These are phyloP conservation scores for Larimichthys polyactis DNA, from an alignment of 2,113 vertebrate genomes.

Conservation along the genomic window DNA sequence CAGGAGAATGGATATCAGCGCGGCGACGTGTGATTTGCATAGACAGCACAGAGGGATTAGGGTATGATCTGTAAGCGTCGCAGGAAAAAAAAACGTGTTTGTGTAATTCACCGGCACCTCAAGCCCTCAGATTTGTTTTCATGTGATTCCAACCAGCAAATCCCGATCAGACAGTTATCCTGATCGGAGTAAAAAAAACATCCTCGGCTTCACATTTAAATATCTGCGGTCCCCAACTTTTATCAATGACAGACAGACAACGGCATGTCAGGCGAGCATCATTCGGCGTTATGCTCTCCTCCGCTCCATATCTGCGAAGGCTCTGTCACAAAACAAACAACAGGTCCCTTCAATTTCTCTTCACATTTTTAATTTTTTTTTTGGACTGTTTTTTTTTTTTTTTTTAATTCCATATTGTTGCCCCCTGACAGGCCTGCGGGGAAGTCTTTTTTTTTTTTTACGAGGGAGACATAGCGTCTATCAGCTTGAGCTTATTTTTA, in stretches of 20 bases:
- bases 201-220: constrained; percentile 69
- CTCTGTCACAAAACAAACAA: constrained; percentile 59
- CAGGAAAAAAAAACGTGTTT: constrained; percentile 36
- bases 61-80: constrained; percentile 68
- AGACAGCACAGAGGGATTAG: constrained; percentile 80
- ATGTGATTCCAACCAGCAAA: constrained; percentile 79
- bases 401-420: constrained; percentile 32
- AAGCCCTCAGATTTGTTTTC: constrained; percentile 74
- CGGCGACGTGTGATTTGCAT: constrained; percentile 76
- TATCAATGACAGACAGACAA: constrained; percentile 86
- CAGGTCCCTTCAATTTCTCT: constrained; percentile 54
- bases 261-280: constrained; percentile 77
- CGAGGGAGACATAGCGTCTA: constrained; percentile 25
- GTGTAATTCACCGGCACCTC: constrained; percentile 63
- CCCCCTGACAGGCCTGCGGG: constrained; percentile 62
- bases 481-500: constrained; percentile 68
- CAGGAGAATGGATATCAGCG: constrained; percentile 74
- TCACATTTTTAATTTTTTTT: constrained; percentile 40
- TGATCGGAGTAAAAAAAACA: constrained; percentile 73
- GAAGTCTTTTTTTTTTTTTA: constrained; percentile 47
- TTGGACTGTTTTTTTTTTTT: constrained; percentile 31
- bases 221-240: constrained; percentile 76
- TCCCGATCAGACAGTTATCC: constrained; percentile 85
- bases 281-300: constrained; percentile 77
- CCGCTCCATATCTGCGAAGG: constrained; percentile 58